phyloP scores from a whole-genome alignment of 2,113 vertebrate species.

The Ceuthmochares aereus region DNA sequence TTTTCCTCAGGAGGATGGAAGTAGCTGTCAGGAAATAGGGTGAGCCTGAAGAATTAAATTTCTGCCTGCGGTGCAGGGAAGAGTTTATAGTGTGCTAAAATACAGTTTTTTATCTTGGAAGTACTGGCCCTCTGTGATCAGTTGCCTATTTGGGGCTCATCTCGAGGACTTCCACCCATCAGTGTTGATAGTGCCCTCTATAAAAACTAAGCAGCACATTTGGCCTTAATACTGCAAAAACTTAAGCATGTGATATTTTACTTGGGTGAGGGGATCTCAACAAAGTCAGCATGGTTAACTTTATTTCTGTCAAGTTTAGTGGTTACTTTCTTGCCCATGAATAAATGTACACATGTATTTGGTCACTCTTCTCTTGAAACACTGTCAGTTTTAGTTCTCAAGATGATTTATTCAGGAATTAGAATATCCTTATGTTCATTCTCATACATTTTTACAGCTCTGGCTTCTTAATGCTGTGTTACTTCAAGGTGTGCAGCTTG shows the following conservation, averaged over 20 bases:
- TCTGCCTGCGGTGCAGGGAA: background rate
- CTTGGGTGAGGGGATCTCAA: background rate
- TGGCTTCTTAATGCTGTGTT: background rate
- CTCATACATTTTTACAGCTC: background rate
- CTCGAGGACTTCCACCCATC: background rate
- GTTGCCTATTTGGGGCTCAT: background rate
- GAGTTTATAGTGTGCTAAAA: background rate
- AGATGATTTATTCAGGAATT: too few species aligned
- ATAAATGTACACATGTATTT: background rate
- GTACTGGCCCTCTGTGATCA: background rate
- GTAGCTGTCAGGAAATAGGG: background rate
- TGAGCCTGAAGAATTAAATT: background rate
- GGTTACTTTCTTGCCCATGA: background rate
- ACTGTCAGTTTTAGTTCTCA: fast-evolving
- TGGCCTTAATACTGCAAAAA: background rate
- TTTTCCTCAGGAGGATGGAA: background rate
- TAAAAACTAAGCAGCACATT: background rate
- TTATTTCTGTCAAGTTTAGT: background rate
- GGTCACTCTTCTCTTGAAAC: background rate
- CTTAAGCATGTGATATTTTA: background rate
- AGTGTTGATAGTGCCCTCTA: background rate
- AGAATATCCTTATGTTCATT: background rate
- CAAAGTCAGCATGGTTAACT: background rate
- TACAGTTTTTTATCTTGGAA: background rate
- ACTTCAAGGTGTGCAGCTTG: background rate